Conservation (phyloP, 64 coral and sea anemone species). For the Orbicella faveolata region DNA sequence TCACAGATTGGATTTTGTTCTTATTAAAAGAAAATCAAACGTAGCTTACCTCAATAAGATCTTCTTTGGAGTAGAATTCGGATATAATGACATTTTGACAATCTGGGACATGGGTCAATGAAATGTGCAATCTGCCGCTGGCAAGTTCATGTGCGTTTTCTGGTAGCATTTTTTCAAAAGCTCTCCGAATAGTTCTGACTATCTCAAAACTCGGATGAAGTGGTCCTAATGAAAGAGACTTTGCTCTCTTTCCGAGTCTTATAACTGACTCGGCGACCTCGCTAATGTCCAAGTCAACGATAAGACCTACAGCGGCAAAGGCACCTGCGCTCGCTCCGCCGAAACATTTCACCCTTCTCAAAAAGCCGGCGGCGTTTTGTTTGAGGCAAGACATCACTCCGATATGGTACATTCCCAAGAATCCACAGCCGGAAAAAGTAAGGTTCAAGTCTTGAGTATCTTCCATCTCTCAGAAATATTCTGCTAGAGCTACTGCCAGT, state of each 20-base stretch:
- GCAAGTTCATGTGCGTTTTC: conserved; percentile 90
- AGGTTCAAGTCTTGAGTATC: conserved; percentile 72
- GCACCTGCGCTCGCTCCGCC: conserved; percentile 96
- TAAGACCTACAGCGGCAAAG: conserved; percentile 80
- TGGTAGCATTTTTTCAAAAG: conserved; percentile 84
- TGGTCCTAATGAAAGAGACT: conserved; percentile 77
- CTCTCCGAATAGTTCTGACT: conserved; percentile 73
- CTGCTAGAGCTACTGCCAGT: not conserved
- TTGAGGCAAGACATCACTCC: conserved; percentile 92
- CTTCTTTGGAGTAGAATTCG: conserved; percentile 89
- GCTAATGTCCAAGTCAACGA: conserved; percentile 65
- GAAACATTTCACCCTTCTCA: conserved; percentile 82
- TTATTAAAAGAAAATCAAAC: not conserved
- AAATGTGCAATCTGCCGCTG: conserved; percentile 81
- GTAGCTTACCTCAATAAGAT: conserved; percentile 89
- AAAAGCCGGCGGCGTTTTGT: conserved; percentile 82
- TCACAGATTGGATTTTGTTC: not conserved
- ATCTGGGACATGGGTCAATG: conserved; percentile 82
- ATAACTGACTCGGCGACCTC: conserved; percentile 83
- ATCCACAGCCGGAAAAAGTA: conserved; percentile 98
- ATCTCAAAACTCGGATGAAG: conserved; percentile 89
- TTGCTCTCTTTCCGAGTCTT: conserved; percentile 83
- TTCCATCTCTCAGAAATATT: conserved; percentile 32
- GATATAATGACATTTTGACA: conserved; percentile 85
- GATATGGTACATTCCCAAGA: conserved; percentile 96